Conservation (phyloP, 2,113 vertebrate genomes). For the Chunga burmeisteri region DNA sequence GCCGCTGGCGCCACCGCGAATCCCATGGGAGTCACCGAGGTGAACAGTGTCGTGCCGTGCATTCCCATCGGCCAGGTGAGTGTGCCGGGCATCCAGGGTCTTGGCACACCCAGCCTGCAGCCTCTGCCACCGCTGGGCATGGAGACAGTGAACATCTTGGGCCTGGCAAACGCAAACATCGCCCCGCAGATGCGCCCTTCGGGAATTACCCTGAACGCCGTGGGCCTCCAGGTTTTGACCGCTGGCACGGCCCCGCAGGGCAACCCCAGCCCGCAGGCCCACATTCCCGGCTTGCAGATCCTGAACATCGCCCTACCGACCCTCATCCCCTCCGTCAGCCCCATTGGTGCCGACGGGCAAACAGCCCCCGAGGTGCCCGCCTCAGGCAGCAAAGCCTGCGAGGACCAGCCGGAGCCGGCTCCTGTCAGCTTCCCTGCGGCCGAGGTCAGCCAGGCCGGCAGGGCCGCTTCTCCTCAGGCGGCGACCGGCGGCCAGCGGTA, state of each 20-base stretch:
- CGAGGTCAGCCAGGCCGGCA: background rate
- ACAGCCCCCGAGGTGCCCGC: conserved; percentile 58
- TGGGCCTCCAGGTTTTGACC: conserved; percentile 90
- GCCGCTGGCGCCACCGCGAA: background rate
- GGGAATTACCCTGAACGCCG: conserved; percentile 85
- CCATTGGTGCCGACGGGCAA: conserved; percentile 67
- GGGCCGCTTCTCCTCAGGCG: conserved; percentile 49
- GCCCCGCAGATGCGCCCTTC: conserved; percentile 78
- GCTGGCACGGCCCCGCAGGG: conserved; percentile 78
- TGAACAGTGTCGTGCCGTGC: conserved; percentile 84
- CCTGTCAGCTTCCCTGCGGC: background rate
- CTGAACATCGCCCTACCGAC: conserved; percentile 91
- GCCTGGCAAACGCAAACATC: conserved; percentile 80
- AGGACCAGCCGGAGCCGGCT: conserved; percentile 17
- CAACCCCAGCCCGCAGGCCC: conserved; percentile 75
- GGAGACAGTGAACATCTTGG: conserved; percentile 87
- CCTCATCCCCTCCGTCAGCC: conserved; percentile 86
- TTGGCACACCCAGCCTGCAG: conserved; percentile 68
- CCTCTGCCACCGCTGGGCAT: conserved; percentile 79
- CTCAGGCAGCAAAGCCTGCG: background rate
- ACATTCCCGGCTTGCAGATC: conserved; percentile 88
- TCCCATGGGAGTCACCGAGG: conserved; percentile 77
- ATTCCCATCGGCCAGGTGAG: conserved; percentile 88
- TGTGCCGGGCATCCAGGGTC: conserved; percentile 79
- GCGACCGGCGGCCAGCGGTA: conserved; percentile 25